phyloP scores from a whole-genome alignment of 2,888 invertebrate species.

The Therioaphis trifolii region DNA sequence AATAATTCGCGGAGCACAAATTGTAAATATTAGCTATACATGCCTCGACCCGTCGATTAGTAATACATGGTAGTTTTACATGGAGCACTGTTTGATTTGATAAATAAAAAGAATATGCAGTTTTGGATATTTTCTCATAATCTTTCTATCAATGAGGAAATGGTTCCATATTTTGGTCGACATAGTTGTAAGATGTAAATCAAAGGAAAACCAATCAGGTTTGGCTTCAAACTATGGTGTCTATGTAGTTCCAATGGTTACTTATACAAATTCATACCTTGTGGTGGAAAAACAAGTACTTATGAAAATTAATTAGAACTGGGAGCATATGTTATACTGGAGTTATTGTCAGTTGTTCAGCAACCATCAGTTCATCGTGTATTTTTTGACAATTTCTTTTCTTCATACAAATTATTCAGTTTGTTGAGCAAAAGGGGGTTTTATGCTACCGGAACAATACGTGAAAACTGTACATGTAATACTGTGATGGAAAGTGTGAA shows the following conservation, averaged over 20 bases:
- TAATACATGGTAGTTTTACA: background rate
- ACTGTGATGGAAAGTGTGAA: conserved; percentile 64
- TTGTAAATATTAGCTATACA: no score
- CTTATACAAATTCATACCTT: conserved; percentile 52
- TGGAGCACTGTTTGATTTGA: conserved; percentile 3
- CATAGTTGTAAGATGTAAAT: conserved; percentile 65
- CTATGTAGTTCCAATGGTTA: conserved; percentile 63
- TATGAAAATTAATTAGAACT: conserved; percentile 28
- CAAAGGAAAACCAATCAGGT: conserved; percentile 66
- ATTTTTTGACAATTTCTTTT: conserved; percentile 33
- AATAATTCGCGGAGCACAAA: no score
- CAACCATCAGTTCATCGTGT: conserved; percentile 19
- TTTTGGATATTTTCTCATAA: conserved; percentile 18
- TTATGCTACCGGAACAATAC: conserved; percentile 65
- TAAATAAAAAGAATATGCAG: conserved; percentile 15
- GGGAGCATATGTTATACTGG: conserved; percentile 26
- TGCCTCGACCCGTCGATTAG: no score
- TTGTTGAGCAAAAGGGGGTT: conserved; percentile 64
- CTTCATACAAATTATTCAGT: conserved; percentile 60
- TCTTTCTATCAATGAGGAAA: conserved; percentile 65
- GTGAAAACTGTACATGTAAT: conserved; percentile 66
- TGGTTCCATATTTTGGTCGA: conserved; percentile 66
- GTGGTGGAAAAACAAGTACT: conserved; percentile 37
- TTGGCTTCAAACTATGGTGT: conserved; percentile 66
- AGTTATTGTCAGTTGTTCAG: conserved; percentile 18